These are phyloP conservation scores for Lithophane socia DNA, from an alignment of 2,888 invertebrate species.

Conservation along the genomic window DNA sequence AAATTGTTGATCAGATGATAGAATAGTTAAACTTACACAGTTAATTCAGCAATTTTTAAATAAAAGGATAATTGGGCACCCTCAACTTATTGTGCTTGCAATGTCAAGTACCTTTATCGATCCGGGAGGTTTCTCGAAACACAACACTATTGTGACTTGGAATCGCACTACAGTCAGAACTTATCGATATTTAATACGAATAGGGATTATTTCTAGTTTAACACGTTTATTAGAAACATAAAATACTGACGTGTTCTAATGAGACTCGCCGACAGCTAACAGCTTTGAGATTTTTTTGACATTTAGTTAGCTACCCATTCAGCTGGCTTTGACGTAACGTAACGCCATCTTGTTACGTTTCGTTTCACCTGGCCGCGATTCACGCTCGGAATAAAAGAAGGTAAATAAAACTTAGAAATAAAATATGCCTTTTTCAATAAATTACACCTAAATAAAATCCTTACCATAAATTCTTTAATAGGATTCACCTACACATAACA, in stretches of 20 bases:
- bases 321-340: constrained; percentile 68
- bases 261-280: constrained; percentile 74
- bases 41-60: constrained; percentile 65
- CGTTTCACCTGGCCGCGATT: constrained; percentile 61
- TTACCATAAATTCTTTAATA: constrained; percentile 32
- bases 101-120: constrained; percentile 63
- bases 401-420: background rate
- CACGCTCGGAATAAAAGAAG: constrained; percentile 37
- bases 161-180: constrained; percentile 25
- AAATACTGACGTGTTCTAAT: constrained; percentile 85
- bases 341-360: constrained; percentile 71
- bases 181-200: constrained; percentile 42
- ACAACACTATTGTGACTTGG: constrained; percentile 47
- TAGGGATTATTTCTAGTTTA: constrained; percentile 45
- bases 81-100: constrained; percentile 25
- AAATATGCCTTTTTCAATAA: background rate
- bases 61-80: constrained; percentile 37
- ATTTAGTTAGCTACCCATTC: constrained; percentile 57
- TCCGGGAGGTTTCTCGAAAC: constrained; percentile 60
- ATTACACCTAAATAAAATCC: constrained; percentile 13
- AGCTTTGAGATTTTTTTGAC: constrained; percentile 70
- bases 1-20: constrained; percentile 60
- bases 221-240: constrained; percentile 64
- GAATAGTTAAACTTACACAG: constrained; percentile 36
- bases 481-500: constrained; percentile 64